Base-by-base conservation (phyloP, 1,140 invertebrate genomes). In the Holotrichia oblita region DNA sequence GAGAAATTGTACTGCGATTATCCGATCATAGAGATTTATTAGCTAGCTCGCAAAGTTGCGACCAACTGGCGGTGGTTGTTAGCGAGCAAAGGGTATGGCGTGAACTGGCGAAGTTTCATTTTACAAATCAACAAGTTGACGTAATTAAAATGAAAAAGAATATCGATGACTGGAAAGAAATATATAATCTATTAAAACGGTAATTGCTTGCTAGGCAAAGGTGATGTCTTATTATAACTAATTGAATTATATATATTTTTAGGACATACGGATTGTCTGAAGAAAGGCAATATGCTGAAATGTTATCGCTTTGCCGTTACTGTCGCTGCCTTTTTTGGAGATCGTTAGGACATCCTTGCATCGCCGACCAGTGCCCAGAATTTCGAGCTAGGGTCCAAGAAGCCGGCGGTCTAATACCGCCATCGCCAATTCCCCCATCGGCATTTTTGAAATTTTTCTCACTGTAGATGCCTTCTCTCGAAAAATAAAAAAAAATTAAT, bases 271-370 rank as follows among this genome's bases (percentile, higher is more conserved):
- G 97, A 20, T 89, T 97, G 20, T 92, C 94, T 79, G 97, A 99
- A 88, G 95, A 98, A 80, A 87, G 90, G 24, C 91, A 92, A 83
- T 99, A 96, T 87, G 96, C 97, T 0, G 98, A 99, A 88, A 96
- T 96, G 86, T 90, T 99, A 79, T 96, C 97, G 64, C 89, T 99
- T 59, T 99, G 98, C 87, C 92, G 95, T 79, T 95, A 97, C 86
- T 99, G 98, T 87, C 94, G 97, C 83, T 98, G 96, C 86, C 91
- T 99, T 42, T 99, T 99, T 86, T 99, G 98, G 98, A 93, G 97
- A 82, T 95, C 94, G 0, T 90, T 95, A 64, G 96, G 96, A 0
- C 96, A 97, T 87, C 96, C 96, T 0, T 97, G 96, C 85, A 94
- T 97, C 80, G 93, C 94, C 3, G 94, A 96, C 85, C 93, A 93